Base-by-base conservation (phyloP, 2,113 vertebrate species). In the Atractosteus spatula region DNA sequence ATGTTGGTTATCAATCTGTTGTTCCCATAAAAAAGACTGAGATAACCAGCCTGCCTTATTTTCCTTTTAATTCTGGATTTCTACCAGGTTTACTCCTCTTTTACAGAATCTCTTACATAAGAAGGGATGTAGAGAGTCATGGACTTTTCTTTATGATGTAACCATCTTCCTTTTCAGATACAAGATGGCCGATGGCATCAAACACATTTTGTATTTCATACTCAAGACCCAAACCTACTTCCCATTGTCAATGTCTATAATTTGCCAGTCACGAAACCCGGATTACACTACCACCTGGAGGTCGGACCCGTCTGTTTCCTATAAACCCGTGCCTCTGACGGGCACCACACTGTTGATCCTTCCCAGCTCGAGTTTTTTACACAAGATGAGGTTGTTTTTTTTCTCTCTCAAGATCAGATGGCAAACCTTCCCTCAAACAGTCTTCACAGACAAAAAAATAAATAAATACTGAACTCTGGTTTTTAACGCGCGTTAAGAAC, bases 261-360 rank as follows among this genome's bases (percentile, higher is more conserved):
- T 83, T 89, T 97, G 14, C 94, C 93, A 6, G 81, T 83, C 3
- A 68, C 89, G 29, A 88, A 90, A 68, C 81, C 91, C 3, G 94
- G 93, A 47, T 92, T 92, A 69, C 93, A 84, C 0, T 94, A 94
- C 70, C 94, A 95, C 90, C 92, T 99, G 0, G 97, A 99, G 89
- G 94, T 98, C 0, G 96, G 96, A 81, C 93, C 94, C 0, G 93
- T 96, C 0, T 99, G 97, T 89, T 99, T 98, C 88, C 87, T 97
- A 75, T 99, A 92, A 94, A 74, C 69, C 74, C 29, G 29, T 29
- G 29, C 29, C 29, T 73, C 55, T 80, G 82, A 17, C 13, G n/a
- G 7, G 62, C 2, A 64, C 77, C 1, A 59, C 55, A 13, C 1
- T 62, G 47, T 51, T 51, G 47, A 7, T 10, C 47, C 47, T 51